Conservation (phyloP, 2,113 vertebrate genomes). For the Delphinapterus leucas region DNA sequence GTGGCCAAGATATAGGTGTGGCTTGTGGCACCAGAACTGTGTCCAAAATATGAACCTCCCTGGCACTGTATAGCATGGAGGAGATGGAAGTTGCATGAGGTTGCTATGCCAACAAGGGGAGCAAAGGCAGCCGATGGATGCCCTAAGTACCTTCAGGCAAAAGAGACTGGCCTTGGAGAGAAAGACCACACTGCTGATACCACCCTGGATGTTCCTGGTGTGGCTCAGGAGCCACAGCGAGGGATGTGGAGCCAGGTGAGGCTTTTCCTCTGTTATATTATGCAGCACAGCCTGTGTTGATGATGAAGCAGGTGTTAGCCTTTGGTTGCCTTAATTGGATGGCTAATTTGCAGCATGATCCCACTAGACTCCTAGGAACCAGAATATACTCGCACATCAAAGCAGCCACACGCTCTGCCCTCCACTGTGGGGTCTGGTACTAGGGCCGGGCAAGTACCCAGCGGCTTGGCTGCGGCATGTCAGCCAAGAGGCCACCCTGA, state of each 20-base stretch:
- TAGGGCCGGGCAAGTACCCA: not conserved
- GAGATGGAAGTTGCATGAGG: not conserved
- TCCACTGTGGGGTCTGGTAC: not conserved
- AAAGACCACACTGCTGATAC: not conserved
- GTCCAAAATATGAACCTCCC: not conserved
- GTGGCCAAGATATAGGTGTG: not conserved
- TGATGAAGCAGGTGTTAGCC: not conserved
- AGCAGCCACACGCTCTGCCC: not conserved
- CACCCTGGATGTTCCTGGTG: fast-evolving
- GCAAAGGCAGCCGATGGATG: not conserved
- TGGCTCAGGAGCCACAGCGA: not conserved
- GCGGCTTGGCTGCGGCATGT: not conserved
- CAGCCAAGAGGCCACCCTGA: not conserved
- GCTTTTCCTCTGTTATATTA: not conserved
- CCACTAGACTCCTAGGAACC: not conserved
- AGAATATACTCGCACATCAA: not conserved
- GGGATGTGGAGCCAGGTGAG: not conserved
- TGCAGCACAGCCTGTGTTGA: not conserved
- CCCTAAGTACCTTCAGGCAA: not conserved
- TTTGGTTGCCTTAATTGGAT: not conserved
- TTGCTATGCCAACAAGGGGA: too few species aligned
- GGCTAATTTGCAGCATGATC: not conserved
- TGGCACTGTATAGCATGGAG: fast-evolving
- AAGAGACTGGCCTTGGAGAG: not conserved
- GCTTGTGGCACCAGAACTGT: not conserved